A percentile compares a stretch with the other conserved stretches of the same genome.
Conservation (phyloP, 2,113 vertebrate genomes). For the Tetrao urogallus region DNA sequence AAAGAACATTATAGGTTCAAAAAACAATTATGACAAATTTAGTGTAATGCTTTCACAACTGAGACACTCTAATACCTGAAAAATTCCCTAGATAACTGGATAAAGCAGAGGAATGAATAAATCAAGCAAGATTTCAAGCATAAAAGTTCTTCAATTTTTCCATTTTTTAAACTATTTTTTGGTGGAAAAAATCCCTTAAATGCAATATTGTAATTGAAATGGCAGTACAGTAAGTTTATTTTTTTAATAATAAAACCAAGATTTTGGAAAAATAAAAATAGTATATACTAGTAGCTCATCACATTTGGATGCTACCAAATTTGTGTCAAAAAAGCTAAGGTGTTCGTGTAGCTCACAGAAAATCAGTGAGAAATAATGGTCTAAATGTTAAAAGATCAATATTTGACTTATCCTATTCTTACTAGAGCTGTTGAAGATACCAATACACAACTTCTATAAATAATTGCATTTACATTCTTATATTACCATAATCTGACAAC, state of each 20-base stretch:
- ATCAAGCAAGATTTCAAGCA: neutral
- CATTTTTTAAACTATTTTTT: neutral
- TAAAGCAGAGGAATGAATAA: neutral
- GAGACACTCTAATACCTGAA: neutral
- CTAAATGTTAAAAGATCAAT: neutral
- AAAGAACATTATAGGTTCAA: neutral
- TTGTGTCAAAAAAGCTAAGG: neutral
- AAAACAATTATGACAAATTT: neutral
- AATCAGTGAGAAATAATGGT: neutral
- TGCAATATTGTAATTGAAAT: neutral
- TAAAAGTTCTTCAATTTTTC: neutral
- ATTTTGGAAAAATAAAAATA: neutral
- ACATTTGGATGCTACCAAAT: neutral
- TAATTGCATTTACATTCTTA: neutral
- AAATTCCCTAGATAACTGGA: neutral
- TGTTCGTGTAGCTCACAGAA: neutral
- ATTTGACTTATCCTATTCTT: neutral
- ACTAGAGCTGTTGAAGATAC: constrained; percentile 1
- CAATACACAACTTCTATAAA: constrained; percentile 35
- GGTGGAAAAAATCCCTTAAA: neutral
- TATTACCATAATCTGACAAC: neutral
- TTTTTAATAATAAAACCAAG: neutral
- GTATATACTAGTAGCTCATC: neutral
- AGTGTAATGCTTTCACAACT: neutral
- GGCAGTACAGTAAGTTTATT: neutral